Conservation (phyloP, 2,113 vertebrate species). For the Eidolon helvum region DNA sequence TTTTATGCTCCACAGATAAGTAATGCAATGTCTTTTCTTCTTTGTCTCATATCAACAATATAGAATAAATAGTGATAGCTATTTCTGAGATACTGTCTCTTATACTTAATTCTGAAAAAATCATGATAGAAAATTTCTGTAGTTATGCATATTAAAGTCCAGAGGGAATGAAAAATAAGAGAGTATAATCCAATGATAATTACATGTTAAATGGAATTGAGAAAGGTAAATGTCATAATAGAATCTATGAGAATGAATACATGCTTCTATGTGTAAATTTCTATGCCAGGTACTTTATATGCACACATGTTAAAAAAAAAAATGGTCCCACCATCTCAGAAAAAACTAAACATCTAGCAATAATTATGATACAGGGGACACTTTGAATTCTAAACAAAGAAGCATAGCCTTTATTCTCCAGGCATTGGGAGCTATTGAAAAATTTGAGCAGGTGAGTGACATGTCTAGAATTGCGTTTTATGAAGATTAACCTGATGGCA, state of each 20-base stretch:
- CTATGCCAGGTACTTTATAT: neutral
- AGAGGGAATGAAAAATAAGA: neutral
- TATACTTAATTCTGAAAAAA: neutral
- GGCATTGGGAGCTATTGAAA: neutral
- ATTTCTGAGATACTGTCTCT: neutral
- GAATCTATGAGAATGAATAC: neutral
- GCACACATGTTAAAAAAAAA: neutral
- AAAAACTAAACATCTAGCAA: constrained; percentile 1
- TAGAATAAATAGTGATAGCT: neutral
- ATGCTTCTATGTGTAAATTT: neutral
- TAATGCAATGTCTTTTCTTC: neutral
- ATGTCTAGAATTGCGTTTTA: constrained; percentile 65
- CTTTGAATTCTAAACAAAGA: constrained; percentile 8
- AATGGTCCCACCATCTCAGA: neutral
- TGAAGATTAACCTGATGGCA: constrained; percentile 72
- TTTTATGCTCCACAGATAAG: neutral
- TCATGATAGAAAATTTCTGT: neutral
- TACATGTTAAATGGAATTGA: neutral
- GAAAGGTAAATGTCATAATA: neutral
- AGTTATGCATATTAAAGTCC: neutral
- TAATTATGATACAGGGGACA: neutral
- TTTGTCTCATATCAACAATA: neutral
- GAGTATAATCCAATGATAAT: neutral
- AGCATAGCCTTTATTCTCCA: constrained; percentile 23
- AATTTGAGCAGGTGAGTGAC: constrained; percentile 56